Percentiles rank a stretch among this genome's conserved stretches.
These are phyloP conservation scores for Altica lythri DNA, from an alignment of 2,888 invertebrate genomes.

Conservation along the genomic window DNA sequence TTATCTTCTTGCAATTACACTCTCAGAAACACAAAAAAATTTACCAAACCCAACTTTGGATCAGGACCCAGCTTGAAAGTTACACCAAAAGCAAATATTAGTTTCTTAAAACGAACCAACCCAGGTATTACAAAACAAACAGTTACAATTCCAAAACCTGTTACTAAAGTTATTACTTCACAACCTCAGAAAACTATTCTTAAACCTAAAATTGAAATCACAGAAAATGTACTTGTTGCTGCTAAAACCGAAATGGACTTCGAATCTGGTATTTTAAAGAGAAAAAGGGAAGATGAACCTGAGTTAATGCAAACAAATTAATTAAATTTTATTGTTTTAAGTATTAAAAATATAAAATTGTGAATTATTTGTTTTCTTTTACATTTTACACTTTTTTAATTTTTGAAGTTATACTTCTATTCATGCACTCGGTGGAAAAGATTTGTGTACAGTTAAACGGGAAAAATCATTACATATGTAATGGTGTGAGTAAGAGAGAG, in stretches of 20 bases:
- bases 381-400: too few relatives aligned
- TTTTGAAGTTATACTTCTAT: too few relatives aligned
- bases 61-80: slow-evolving; percentile 53
- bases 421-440: too few relatives aligned
- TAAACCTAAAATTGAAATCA: slow-evolving; percentile 56
- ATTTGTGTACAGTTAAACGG: too few relatives aligned
- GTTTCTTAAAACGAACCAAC: slow-evolving; percentile 59
- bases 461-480: too few relatives aligned
- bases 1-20: slow-evolving; percentile 77
- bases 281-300: slow-evolving; percentile 70
- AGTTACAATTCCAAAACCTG: slow-evolving; percentile 75
- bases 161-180: slow-evolving; percentile 69
- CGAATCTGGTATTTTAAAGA: slow-evolving; percentile 65
- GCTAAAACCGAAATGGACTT: slow-evolving; percentile 57
- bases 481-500: too few relatives aligned
- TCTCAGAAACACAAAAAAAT: slow-evolving; percentile 49
- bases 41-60: slow-evolving; percentile 47
- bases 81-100: slow-evolving; percentile 61
- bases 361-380: too few relatives aligned
- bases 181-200: slow-evolving; percentile 55
- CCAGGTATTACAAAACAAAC: slow-evolving; percentile 61
- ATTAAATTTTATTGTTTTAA: too few relatives aligned
- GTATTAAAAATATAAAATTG: too few relatives aligned
- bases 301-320: slow-evolving; percentile 51
- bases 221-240: slow-evolving; percentile 54